Evolutionary conservation across 1,140 invertebrate genomes (phyloP).

Genomic region (Philaenus spumarius): DNA sequence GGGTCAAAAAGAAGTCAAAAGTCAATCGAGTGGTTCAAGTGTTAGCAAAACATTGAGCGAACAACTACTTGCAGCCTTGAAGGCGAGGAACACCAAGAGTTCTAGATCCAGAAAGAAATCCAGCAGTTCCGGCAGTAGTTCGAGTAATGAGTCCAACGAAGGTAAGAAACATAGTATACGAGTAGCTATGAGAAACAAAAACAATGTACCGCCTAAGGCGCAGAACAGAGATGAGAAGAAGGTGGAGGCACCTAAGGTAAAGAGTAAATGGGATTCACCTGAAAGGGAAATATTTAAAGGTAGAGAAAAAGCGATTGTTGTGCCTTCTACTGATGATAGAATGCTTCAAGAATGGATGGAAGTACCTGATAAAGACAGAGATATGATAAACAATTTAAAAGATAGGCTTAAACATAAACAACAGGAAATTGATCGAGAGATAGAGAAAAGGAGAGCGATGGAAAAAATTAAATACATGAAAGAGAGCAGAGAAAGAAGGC

Average conservation of each 20-base stretch:
- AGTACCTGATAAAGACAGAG: not conserved
- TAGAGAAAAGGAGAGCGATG: not conserved
- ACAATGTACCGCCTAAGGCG: too few relatives aligned
- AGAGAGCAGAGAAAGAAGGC: not conserved
- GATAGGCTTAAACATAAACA: not conserved
- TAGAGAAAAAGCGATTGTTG: not conserved
- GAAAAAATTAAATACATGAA: not conserved
- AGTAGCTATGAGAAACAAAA: too few relatives aligned
- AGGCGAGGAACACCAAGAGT: too few relatives aligned
- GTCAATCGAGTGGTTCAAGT: too few relatives aligned
- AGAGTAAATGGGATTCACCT: slow-evolving; percentile 1
- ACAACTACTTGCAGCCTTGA: too few relatives aligned
- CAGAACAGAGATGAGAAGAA: not conserved
- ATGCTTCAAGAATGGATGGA: slow-evolving; percentile 5
- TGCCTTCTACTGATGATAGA: not conserved
- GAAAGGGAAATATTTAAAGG: not conserved
- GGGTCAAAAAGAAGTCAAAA: too few relatives aligned
- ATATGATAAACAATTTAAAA: not conserved
- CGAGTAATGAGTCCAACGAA: too few relatives aligned
- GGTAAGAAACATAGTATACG: too few relatives aligned
- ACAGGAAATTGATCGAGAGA: not conserved
- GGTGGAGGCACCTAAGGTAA: not conserved
- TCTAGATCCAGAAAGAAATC: too few relatives aligned
- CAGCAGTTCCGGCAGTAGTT: too few relatives aligned
- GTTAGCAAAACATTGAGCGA: too few relatives aligned